Evolutionary conservation across 2,888 invertebrate species (phyloP), one percentile per base, ranked within the genome.

Genomic region (Ceriagrion tenellum): DNA sequence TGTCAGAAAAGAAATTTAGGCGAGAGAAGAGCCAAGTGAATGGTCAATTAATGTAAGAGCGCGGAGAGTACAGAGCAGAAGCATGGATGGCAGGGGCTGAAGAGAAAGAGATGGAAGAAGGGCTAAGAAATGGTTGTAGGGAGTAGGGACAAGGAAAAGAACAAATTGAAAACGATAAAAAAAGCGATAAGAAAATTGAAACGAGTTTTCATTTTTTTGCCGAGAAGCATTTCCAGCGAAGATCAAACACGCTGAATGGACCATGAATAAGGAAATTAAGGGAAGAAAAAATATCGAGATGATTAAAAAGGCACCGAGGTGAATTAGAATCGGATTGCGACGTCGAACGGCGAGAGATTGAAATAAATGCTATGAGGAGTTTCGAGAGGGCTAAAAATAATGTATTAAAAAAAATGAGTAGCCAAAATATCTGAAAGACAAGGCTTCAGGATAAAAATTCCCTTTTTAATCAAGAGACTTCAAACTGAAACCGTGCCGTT

Each of bases 301-400:
- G 35, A 81, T 81, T 81, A 81, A 81, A 81, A 81, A 81, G 81
- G 35, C 81, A 81, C 30, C 30, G 81, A 81, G 81, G 35, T 81
- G 81, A 81, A 81, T 81, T 35, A 81, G 81, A 81, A 81, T 30
- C 30, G 18, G 18, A 81, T 81, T 81, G 81, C 35, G 35, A 35
- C 69, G 3, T 20, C 81, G 35, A 35, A 23, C 4, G 35, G 13
- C 13, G 81, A 81, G 16, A 18, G 81, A 35, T 4, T 8, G 81
- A 81, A 35, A 30, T 16, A 81, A 81, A 81, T 35, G 10, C 12
- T 16, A 35, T 81, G 35, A 81, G 81, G 69, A 69, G n/a, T 47
- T 47, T n/a, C n/a, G 47, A 47, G 47, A n/a, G 47, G 8, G 47
- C 47, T 47, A 2, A 4, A 47, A 47, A 47, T 4, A 47, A 47